These are phyloP conservation scores for Cyclargus thomasi DNA, from an alignment of 1,140 invertebrate species.

Conservation along the genomic window DNA sequence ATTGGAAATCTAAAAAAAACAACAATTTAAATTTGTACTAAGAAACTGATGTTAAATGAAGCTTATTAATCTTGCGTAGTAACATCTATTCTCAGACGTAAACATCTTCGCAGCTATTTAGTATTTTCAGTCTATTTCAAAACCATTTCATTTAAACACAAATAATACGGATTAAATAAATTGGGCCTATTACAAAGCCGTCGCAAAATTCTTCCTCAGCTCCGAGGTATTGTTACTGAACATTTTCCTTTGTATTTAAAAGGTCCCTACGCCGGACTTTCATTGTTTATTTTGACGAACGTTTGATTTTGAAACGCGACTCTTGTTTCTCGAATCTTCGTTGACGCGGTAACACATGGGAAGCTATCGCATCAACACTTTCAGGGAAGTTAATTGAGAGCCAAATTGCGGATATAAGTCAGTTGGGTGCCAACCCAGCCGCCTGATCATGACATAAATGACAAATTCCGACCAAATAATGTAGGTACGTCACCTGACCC, in stretches of 20 bases:
- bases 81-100: not conserved
- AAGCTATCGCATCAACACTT: too few species aligned
- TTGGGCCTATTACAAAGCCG: not conserved
- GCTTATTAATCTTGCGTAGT: too few species aligned
- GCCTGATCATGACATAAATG: too few species aligned
- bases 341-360: not conserved
- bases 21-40: too few species aligned
- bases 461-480: too few species aligned
- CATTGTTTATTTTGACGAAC: slow-evolving; percentile 9
- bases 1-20: too few species aligned
- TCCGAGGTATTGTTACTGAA: not conserved
- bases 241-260: not conserved
- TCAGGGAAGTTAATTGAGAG: too few species aligned
- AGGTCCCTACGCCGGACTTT: not conserved
- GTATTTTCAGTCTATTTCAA: not conserved
- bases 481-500: too few species aligned
- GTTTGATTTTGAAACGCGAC: not conserved
- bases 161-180: not conserved
- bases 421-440: too few species aligned
- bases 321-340: not conserved
- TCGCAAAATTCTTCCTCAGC: not conserved
- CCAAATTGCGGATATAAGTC: too few species aligned
- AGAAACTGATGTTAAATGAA: too few species aligned
- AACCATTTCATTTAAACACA: not conserved
- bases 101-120: not conserved